Evolutionary conservation across 1,140 invertebrate genomes (phyloP).

Genomic region (Apis mellifera): DNA sequence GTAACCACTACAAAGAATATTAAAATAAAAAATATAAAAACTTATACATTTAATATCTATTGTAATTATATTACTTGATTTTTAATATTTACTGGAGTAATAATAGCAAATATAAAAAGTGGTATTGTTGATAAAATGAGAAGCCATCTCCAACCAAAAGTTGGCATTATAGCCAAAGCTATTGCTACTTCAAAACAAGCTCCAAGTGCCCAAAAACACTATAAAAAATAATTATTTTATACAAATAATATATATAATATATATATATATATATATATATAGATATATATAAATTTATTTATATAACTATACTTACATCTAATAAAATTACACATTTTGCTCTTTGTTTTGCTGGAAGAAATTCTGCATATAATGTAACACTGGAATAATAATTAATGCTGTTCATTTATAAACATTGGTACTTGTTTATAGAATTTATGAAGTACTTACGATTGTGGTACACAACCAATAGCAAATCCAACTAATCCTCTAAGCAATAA

Average conservation of each 20-base stretch:
- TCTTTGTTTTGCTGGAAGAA: slow-evolving; percentile 95
- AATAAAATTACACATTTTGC: slow-evolving; percentile 97
- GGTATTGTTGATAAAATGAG: slow-evolving; percentile 94
- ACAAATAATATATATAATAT: too few species aligned
- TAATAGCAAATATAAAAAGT: slow-evolving; percentile 90
- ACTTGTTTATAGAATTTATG: slow-evolving; percentile 37
- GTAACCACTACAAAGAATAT: slow-evolving; percentile 88
- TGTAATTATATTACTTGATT: slow-evolving; percentile 18
- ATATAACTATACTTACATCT: slow-evolving; percentile 86
- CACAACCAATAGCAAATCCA: slow-evolving; percentile 97
- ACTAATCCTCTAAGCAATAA: slow-evolving; percentile 94
- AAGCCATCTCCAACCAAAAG: slow-evolving; percentile 95
- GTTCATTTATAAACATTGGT: slow-evolving; percentile 14
- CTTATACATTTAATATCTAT: not conserved
- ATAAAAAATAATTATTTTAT: slow-evolving; percentile 74
- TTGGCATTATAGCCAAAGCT: slow-evolving; percentile 95
- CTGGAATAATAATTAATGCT: slow-evolving; percentile 80
- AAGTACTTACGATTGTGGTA: slow-evolving; percentile 95
- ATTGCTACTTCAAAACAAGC: slow-evolving; percentile 95
- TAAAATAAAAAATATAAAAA: not conserved
- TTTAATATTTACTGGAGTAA: slow-evolving; percentile 86
- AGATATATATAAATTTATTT: not conserved
- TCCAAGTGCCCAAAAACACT: slow-evolving; percentile 98
- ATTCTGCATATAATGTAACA: slow-evolving; percentile 98
- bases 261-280: too few species aligned